Conservation (phyloP, 2,113 vertebrate species). For the Pagrus major region DNA sequence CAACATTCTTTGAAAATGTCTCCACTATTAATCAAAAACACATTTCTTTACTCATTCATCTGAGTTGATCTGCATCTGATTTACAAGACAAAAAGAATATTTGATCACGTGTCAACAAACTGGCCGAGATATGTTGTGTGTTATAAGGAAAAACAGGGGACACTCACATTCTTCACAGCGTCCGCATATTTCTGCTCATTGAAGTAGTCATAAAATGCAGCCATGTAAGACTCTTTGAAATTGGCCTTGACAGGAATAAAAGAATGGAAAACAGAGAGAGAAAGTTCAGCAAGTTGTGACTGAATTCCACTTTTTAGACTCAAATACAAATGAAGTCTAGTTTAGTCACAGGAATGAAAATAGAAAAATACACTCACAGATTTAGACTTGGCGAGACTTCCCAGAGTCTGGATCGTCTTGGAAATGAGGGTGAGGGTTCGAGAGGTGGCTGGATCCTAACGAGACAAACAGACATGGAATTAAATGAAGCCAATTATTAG, state of each 20-base stretch:
- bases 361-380: conserved; percentile 86
- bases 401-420: conserved; percentile 97
- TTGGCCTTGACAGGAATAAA: conserved; percentile 87
- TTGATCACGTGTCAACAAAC: neutral
- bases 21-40: neutral
- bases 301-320: neutral
- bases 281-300: neutral
- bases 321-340: neutral
- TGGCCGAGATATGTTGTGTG: neutral
- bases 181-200: conserved; percentile 99
- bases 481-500: neutral
- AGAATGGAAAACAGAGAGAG: conserved; percentile 29
- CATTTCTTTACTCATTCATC: neutral
- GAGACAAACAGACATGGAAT: neutral
- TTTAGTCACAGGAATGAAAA: conserved; percentile 5
- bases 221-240: conserved; percentile 99
- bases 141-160: neutral
- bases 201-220: conserved; percentile 96
- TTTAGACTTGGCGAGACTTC: conserved; percentile 98
- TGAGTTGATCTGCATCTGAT: neutral
- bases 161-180: conserved; percentile 96
- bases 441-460: conserved; percentile 93
- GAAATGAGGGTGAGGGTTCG: conserved; percentile 97
- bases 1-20: conserved; percentile 2
- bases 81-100: neutral